Evolutionary conservation across 2,888 invertebrate genomes (phyloP), one percentile per base, ranked within the genome.

Genomic region (Drosophila ustulata): DNA sequence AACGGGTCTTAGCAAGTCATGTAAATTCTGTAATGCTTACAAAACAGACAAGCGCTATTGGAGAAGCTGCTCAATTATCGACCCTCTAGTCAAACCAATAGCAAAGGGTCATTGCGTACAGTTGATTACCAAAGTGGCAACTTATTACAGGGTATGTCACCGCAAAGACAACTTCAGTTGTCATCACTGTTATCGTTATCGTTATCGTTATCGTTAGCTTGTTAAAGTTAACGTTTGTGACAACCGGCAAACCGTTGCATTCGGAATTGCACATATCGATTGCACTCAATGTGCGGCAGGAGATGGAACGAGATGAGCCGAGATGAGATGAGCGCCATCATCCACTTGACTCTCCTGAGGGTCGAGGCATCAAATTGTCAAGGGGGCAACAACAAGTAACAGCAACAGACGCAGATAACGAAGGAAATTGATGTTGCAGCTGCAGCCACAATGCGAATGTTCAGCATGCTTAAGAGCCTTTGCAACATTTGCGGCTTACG

Each of bases 401-500:
- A 37, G 37, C 37, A 9, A 37, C 3, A 51, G 13, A 13, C 8
- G 13, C 1, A 7, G n/a, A 43, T 41, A 30, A 4, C 28, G 6
- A 41, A 18, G 32, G 25, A n/a, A 9, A n/a, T 4, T 3, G 43
- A 25, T n/a, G 3, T 8, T 4, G 7, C 43, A 55, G 32, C 9
- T 43, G 34, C 39, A 55, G 30, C 23, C 45, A 71, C 39, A 39
- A 39, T 39, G 39, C 5, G 5, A 5, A 66, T 67, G 69, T 62
- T 46, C 49, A 51, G 61, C 25, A 13, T 26, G 5, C 55, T 62
- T 52, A 37, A 53, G 46, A n/a, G 39, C 9, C 13, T 37, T 37
- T 53, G 53, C 53, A 58, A 53, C 45, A 50, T 28, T 55, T 68
- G 59, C 23, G 57, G 57, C 37, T 53, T 53, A 11, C n/a, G 13